phyloP scores from a whole-genome alignment of 92 coral and sea anemone genomes.

The Siderastrea radians region DNA sequence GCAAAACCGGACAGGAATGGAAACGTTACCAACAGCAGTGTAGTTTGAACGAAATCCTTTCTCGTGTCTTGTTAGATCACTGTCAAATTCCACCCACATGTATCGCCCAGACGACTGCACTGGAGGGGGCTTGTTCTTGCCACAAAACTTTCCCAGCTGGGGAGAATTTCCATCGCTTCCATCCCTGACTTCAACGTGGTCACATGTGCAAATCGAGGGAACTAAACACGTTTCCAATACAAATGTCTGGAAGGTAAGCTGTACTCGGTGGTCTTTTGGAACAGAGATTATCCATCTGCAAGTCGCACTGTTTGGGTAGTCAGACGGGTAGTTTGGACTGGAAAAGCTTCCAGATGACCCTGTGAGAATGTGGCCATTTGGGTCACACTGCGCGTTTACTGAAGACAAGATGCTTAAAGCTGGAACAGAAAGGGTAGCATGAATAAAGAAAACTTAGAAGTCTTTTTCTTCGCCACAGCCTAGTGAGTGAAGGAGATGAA shows the following conservation, averaged over 20 bases:
- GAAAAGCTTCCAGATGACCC: conserved; percentile 23
- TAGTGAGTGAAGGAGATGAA: no score
- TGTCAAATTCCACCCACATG: conserved; percentile 66
- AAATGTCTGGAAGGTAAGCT: conserved; percentile 70
- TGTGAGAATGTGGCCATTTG: background rate
- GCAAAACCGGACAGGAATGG: no score
- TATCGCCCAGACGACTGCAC: conserved; percentile 63
- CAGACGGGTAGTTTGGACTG: conserved; percentile 60
- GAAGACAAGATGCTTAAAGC: background rate
- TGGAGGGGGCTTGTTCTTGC: conserved; percentile 52
- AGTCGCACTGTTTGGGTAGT: conserved; percentile 29
- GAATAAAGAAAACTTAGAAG: background rate
- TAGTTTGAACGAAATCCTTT: conserved; percentile 69
- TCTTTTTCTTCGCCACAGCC: no score
- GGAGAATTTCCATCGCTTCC: conserved; percentile 60
- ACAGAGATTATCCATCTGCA: conserved; percentile 66
- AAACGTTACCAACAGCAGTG: conserved; percentile 3
- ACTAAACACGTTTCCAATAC: conserved; percentile 47
- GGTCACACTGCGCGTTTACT: background rate
- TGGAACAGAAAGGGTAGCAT: background rate
- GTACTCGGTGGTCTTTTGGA: conserved; percentile 28
- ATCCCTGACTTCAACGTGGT: conserved; percentile 81
- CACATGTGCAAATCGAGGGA: conserved; percentile 71
- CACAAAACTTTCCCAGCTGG: conserved; percentile 73
- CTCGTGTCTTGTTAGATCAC: conserved; percentile 49